Percentiles rank a stretch among this genome's conserved stretches.
phyloP scores from a whole-genome alignment of 2,113 vertebrate species.

The Datnioides undecimradiatus region DNA sequence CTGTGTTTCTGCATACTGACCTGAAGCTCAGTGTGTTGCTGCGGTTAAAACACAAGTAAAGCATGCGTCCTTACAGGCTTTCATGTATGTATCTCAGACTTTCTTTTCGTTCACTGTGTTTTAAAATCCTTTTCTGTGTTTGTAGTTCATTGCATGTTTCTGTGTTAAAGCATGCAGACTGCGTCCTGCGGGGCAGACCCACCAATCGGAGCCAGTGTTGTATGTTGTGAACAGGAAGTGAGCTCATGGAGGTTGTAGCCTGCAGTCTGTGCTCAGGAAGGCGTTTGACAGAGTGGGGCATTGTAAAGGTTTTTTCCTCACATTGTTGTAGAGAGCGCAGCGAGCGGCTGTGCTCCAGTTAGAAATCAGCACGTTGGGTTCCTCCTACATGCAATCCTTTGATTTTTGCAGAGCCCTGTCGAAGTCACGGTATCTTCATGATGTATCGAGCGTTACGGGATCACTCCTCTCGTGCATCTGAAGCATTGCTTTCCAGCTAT shows the following conservation, averaged over 20 bases:
- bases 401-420: not conserved
- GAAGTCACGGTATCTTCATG: rapidly evolving
- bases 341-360: slow-evolving; percentile 11
- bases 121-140: slow-evolving; percentile 6
- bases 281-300: slow-evolving; percentile 40
- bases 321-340: slow-evolving; percentile 75
- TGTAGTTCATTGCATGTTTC: slow-evolving; percentile 5
- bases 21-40: not conserved
- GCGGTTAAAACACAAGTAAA: not conserved
- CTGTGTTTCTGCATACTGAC: not conserved
- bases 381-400: not conserved
- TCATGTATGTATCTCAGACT: not conserved
- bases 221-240: slow-evolving; percentile 76
- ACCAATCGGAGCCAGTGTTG: slow-evolving; percentile 40
- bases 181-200: not conserved
- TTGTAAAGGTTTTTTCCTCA: slow-evolving; percentile 74
- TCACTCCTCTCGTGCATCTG: not conserved
- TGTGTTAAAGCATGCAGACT: slow-evolving; percentile 8
- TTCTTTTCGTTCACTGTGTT: not conserved
- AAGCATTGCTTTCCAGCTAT: not conserved
- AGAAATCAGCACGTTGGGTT: not conserved
- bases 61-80: not conserved
- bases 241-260: slow-evolving; percentile 65
- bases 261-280: slow-evolving; percentile 73
- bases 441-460: not conserved